Evolutionary conservation across 2,113 vertebrate genomes (phyloP).

Genomic region (Puma concolor): DNA sequence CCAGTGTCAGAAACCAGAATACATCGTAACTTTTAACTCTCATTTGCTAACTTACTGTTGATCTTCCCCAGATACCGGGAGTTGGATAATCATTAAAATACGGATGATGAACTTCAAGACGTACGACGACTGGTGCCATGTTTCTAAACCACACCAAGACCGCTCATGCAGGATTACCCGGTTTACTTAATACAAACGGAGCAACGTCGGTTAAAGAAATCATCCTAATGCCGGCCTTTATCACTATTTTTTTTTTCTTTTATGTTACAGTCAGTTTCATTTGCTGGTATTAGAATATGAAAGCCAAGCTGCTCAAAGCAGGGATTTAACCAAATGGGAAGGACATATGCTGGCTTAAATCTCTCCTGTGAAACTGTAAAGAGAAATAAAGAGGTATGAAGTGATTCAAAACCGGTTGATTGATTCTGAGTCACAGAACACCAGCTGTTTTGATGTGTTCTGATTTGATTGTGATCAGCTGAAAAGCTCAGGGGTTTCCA

Average conservation of each 20-base stretch:
- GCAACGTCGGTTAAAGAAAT: neutral
- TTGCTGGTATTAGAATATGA: slow-evolving; percentile 47
- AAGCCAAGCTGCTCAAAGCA: slow-evolving; percentile 67
- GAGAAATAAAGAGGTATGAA: slow-evolving; percentile 68
- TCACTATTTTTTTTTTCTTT: neutral
- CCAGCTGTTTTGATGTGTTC: slow-evolving; percentile 78
- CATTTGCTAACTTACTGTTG: neutral
- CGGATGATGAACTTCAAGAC: neutral
- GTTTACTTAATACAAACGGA: slow-evolving; percentile 39
- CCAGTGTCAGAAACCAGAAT: slow-evolving; percentile 82
- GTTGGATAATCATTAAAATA: neutral
- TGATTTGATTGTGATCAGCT: slow-evolving; percentile 71
- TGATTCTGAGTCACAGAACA: slow-evolving; percentile 77
- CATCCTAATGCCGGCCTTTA: slow-evolving; percentile 38
- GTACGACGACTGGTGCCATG: neutral
- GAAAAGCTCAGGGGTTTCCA: slow-evolving; percentile 57
- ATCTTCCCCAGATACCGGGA: neutral
- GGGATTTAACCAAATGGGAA: slow-evolving; percentile 49
- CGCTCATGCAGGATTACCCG: neutral
- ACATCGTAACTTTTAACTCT: slow-evolving; percentile 19
- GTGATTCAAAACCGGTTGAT: slow-evolving; percentile 64
- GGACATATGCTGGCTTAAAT: slow-evolving; percentile 58
- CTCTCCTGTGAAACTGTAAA: slow-evolving; percentile 60
- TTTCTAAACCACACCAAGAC: neutral
- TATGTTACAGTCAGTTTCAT: slow-evolving; percentile 36